These are phyloP conservation scores for Podilymbus podiceps DNA, from an alignment of 2,113 vertebrate species.

Conservation along the genomic window DNA sequence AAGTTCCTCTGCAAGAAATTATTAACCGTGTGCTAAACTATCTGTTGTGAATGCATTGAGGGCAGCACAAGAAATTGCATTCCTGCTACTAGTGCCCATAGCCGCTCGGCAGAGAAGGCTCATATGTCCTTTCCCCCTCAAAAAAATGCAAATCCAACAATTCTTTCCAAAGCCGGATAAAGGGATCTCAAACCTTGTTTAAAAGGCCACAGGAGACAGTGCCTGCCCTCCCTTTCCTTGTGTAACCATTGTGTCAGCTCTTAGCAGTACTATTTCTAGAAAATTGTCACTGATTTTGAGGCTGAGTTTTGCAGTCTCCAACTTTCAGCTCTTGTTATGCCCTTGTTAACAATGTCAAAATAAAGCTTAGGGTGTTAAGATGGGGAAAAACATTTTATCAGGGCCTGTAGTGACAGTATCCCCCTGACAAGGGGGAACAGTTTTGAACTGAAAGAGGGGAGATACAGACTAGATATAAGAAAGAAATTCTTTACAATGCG, in stretches of 20 bases:
- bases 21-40: not conserved
- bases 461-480: no score
- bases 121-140: not conserved
- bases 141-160: not conserved
- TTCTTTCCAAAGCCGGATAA: not conserved
- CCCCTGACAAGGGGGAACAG: no score
- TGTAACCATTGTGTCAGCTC: not conserved
- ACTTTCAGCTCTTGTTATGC: not conserved
- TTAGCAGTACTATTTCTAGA: not conserved
- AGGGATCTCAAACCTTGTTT: not conserved
- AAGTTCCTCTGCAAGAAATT: not conserved
- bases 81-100: not conserved
- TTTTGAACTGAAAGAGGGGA: no score
- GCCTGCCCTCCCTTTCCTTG: not conserved
- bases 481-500: no score
- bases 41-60: not conserved
- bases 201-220: not conserved
- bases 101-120: not conserved
- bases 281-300: not conserved
- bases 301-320: not conserved
- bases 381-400: no score
- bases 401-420: no score
- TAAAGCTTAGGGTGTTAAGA: not conserved
- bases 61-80: not conserved
- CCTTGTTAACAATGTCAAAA: not conserved